These are phyloP conservation scores for Ommatoiulus sabulosus DNA, from an alignment of 2,888 invertebrate genomes.

Conservation along the genomic window DNA sequence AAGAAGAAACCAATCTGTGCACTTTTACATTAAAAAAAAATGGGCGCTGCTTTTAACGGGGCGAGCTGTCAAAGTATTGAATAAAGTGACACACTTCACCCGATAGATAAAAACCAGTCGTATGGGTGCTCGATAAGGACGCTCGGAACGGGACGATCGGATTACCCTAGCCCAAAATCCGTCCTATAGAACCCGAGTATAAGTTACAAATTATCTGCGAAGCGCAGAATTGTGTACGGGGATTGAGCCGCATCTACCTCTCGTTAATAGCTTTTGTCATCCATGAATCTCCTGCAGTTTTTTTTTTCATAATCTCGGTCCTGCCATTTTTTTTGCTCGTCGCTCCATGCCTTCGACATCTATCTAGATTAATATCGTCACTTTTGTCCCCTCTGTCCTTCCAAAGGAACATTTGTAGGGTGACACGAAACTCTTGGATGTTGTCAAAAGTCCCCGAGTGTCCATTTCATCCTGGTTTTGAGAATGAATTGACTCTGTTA, in stretches of 20 bases:
- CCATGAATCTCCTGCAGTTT: constrained; percentile 36
- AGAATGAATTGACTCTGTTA: not conserved
- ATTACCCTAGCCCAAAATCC: constrained; percentile 27
- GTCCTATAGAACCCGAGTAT: constrained; percentile 42
- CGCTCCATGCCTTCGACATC: constrained; percentile 9
- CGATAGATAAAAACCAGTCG: constrained; percentile 54
- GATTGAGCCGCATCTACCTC: not conserved
- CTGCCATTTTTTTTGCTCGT: not conserved
- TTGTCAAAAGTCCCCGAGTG: not conserved
- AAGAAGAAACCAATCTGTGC: constrained; percentile 23
- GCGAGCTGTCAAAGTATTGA: constrained; percentile 53
- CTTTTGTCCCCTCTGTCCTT: not conserved
- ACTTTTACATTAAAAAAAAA: constrained; percentile 16
- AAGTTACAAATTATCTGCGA: constrained; percentile 49
- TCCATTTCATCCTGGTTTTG: not conserved
- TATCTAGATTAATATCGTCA: not conserved
- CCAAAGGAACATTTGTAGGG: not conserved
- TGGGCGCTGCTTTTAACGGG: constrained; percentile 6
- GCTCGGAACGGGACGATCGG: constrained; percentile 39
- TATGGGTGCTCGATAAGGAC: constrained; percentile 17
- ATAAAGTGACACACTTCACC: constrained; percentile 52
- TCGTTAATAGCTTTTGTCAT: constrained; percentile 35
- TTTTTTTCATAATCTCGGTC: constrained; percentile 42
- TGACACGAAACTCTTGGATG: not conserved
- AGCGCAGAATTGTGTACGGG: not conserved